These are phyloP conservation scores for Callionymus lyra DNA, from an alignment of 2,113 vertebrate genomes.

Conservation along the genomic window DNA sequence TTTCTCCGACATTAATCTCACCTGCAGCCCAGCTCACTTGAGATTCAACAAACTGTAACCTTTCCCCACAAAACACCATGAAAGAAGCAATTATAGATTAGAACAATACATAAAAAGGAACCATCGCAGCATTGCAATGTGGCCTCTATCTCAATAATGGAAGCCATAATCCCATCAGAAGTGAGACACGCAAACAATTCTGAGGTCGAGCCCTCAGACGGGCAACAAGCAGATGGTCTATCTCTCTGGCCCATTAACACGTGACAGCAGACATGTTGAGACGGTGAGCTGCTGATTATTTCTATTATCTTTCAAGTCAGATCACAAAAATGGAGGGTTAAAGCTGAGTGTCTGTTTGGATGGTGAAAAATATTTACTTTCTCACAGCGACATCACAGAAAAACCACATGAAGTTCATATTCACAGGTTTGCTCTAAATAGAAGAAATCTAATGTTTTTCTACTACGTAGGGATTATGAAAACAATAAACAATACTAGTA, in stretches of 20 bases:
- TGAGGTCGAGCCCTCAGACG: slow-evolving; percentile 33
- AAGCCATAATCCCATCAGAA: slow-evolving; percentile 57
- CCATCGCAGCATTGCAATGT: slow-evolving; percentile 26
- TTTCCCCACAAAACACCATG: slow-evolving; percentile 39
- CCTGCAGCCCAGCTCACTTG: slow-evolving; percentile 24
- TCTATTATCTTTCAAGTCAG: slow-evolving; percentile 7
- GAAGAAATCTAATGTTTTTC: too few relatives aligned
- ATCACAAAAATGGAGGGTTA: background rate
- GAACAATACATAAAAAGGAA: slow-evolving; percentile 54
- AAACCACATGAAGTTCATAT: too few relatives aligned
- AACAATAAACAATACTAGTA: too few relatives aligned
- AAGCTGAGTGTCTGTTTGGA: too few relatives aligned
- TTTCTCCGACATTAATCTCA: slow-evolving; percentile 27
- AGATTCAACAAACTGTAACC: slow-evolving; percentile 31
- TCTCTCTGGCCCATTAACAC: slow-evolving; percentile 1
- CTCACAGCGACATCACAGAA: too few relatives aligned
- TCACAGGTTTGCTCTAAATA: too few relatives aligned
- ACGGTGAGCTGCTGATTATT: slow-evolving; percentile 6
- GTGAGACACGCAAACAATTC: slow-evolving; percentile 49
- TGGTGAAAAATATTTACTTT: too few relatives aligned
- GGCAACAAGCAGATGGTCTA: slow-evolving; percentile 16
- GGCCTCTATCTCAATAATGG: slow-evolving; percentile 42
- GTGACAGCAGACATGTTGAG: slow-evolving; percentile 11
- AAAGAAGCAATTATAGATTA: slow-evolving; percentile 70
- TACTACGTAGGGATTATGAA: too few relatives aligned